Conservation (phyloP, 2,888 invertebrate genomes). For the Caenorhabditis japonica region DNA sequence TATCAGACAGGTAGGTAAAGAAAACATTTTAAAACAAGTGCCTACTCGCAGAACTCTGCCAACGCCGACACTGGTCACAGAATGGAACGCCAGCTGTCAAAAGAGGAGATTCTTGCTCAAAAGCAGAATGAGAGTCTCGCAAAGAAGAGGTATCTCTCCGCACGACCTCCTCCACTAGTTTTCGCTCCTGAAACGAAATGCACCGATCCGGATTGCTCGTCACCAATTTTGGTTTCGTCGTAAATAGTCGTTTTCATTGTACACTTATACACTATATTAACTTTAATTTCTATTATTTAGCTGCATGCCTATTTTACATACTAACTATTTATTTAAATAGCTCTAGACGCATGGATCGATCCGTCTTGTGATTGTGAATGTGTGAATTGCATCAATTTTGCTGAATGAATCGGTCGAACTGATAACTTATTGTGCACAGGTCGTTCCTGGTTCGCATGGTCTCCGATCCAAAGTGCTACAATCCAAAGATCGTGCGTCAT, state of each 20-base stretch:
- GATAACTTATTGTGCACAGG: constrained; percentile 36
- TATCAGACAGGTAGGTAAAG: constrained; percentile 16
- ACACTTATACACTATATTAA: background rate
- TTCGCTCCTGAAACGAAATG: constrained; percentile 1
- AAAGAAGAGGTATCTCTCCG: constrained; percentile 83
- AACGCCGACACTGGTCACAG: constrained; percentile 1
- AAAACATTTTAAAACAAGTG: no score
- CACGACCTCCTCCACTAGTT: constrained; percentile 11
- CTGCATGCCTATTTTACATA: background rate
- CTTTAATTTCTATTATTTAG: constrained; percentile 6
- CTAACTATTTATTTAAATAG: background rate
- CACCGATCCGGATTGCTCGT: constrained; percentile 6
- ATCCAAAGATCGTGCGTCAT: constrained; percentile 85
- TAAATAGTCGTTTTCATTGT: background rate
- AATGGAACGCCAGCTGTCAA: constrained; percentile 60
- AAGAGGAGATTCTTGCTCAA: constrained; percentile 66
- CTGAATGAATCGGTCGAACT: constrained; percentile 35
- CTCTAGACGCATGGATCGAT: constrained; percentile 1
- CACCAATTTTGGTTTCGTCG: constrained; percentile 42
- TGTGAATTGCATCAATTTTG: constrained; percentile 32
- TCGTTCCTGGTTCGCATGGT: constrained; percentile 95
- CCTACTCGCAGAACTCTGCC: constrained; percentile 16
- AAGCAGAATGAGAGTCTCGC: constrained; percentile 85
- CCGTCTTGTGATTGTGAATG: constrained; percentile 12
- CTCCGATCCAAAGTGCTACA: constrained; percentile 93